phyloP scores from a whole-genome alignment of 2,888 invertebrate genomes.

The Cyclophora punctaria region DNA sequence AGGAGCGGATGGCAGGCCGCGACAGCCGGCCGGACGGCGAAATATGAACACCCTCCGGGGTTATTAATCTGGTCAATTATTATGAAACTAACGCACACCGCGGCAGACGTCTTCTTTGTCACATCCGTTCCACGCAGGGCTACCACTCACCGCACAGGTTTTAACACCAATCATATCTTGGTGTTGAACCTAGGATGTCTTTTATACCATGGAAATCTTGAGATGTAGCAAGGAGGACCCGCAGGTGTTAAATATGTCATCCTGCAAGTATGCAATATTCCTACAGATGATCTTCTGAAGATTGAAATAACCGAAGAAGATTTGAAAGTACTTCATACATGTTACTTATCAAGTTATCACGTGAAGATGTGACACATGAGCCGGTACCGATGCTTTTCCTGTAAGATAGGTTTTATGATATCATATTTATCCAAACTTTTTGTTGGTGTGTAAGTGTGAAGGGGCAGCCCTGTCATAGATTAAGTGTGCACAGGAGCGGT shows the following conservation, averaged over 20 bases:
- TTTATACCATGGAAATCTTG: no score
- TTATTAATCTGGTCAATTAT: slow-evolving; percentile 71
- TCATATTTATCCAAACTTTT: no score
- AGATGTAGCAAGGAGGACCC: no score
- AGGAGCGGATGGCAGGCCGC: slow-evolving; percentile 7
- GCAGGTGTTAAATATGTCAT: no score
- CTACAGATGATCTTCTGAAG: no score
- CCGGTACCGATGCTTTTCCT: no score
- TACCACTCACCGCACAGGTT: slow-evolving; percentile 14
- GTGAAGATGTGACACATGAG: no score
- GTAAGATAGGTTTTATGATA: no score
- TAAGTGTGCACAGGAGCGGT: slow-evolving; percentile 15
- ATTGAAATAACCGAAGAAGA: background rate
- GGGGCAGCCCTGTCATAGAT: slow-evolving; percentile 33
- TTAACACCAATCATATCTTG: no score
- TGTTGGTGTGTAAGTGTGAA: no score
- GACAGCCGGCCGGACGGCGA: slow-evolving; percentile 49
- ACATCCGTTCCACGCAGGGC: slow-evolving; percentile 56
- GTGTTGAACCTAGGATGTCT: no score
- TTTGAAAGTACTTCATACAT: background rate
- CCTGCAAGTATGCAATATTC: no score
- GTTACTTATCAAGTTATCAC: background rate
- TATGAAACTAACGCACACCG: slow-evolving; percentile 60
- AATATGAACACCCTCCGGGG: slow-evolving; percentile 61
- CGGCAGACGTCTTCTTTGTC: slow-evolving; percentile 55